phyloP scores from a whole-genome alignment of 2,888 invertebrate genomes.

The Gnatocerus cornutus region DNA sequence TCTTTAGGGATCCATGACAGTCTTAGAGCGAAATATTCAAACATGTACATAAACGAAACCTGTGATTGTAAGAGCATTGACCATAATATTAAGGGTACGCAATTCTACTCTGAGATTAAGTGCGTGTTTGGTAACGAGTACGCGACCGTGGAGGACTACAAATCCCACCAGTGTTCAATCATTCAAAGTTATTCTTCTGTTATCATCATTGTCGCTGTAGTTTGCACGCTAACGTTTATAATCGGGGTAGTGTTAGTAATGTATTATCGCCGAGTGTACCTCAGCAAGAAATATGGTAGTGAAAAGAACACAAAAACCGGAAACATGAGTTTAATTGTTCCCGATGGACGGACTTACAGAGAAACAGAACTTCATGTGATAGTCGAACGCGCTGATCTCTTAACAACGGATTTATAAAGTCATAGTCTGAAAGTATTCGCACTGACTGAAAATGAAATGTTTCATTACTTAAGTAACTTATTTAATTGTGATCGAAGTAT shows the following conservation, averaged over 20 bases:
- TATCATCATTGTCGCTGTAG: slow-evolving; percentile 68
- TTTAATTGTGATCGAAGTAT: slow-evolving; percentile 19
- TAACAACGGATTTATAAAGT: slow-evolving; percentile 84
- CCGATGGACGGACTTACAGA: slow-evolving; percentile 86
- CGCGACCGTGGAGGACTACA: slow-evolving; percentile 63
- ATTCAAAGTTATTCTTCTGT: slow-evolving; percentile 65
- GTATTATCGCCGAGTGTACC: slow-evolving; percentile 68
- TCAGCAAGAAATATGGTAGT: slow-evolving; percentile 66
- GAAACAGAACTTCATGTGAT: slow-evolving; percentile 91
- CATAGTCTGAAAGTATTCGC: slow-evolving; percentile 16
- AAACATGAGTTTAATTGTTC: slow-evolving; percentile 80
- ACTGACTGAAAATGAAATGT: slow-evolving; percentile 18
- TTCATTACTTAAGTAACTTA: slow-evolving; percentile 43
- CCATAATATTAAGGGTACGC: slow-evolving; percentile 56
- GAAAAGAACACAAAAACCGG: slow-evolving; percentile 74
- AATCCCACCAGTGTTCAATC: slow-evolving; percentile 63
- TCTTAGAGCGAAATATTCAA: slow-evolving; percentile 75
- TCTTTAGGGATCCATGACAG: slow-evolving; percentile 76
- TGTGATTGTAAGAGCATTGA: slow-evolving; percentile 74
- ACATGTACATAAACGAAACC: slow-evolving; percentile 75
- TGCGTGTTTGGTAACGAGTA: slow-evolving; percentile 62
- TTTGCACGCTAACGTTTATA: slow-evolving; percentile 71
- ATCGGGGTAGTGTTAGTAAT: slow-evolving; percentile 67
- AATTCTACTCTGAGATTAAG: slow-evolving; percentile 63
- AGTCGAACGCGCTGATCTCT: slow-evolving; percentile 86